Conservation (phyloP, 2,797 vertebrate species). For the Setipinna tenuifilis region DNA sequence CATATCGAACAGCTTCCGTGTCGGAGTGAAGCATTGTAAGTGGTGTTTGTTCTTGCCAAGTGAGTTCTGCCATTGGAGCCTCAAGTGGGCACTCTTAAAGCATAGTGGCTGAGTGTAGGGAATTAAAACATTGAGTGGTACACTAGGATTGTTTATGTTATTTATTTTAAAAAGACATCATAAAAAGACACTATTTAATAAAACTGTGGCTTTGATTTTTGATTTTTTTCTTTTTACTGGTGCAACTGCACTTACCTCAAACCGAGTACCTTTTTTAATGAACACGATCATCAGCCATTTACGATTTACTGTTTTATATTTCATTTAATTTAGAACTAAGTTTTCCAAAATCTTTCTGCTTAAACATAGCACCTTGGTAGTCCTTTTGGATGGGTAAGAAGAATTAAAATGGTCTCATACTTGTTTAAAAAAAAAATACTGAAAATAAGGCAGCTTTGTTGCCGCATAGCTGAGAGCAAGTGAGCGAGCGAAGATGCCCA, state of each 20-base stretch:
- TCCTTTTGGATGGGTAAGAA: too few species aligned
- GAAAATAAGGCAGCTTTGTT: background rate
- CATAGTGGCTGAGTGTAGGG: background rate
- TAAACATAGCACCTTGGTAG: too few species aligned
- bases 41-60: background rate
- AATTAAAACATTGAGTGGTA: background rate
- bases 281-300: too few species aligned
- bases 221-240: too few species aligned
- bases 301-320: too few species aligned
- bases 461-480: background rate
- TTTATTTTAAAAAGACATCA: background rate
- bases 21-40: background rate
- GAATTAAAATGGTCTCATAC: background rate
- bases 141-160: background rate
- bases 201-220: too few species aligned
- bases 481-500: background rate
- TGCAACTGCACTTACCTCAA: too few species aligned
- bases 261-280: too few species aligned
- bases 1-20: background rate
- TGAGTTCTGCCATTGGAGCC: background rate
- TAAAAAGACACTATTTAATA: too few species aligned
- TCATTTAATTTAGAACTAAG: too few species aligned
- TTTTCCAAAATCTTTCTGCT: too few species aligned
- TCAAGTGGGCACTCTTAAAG: background rate
- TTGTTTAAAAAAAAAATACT: background rate